Base-by-base conservation (phyloP, 2,888 invertebrate genomes). In the Notodonta dromedarius region DNA sequence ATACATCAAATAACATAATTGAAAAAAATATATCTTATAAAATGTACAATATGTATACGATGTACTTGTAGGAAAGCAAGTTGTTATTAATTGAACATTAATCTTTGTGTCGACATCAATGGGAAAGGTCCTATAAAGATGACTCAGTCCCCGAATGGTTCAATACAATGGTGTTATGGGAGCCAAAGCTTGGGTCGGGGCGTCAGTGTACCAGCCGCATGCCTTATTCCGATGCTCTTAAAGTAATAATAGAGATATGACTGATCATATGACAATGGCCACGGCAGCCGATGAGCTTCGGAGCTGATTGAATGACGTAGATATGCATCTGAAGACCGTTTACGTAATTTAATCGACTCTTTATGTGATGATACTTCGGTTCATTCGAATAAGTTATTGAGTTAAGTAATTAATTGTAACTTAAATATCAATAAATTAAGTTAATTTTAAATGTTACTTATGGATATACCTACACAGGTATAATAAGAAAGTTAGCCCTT, bases 151-250 rank as follows among this genome's bases (percentile, higher is more conserved):
- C 65, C 71, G 68, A 73, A 76, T 74, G 78, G 74, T 52, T 60
- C 66, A 65, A 66, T 67, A 78, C 77, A 77, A 79, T 74, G 62
- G 67, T 76, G 71, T 73, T 75, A 75, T 79, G 65, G 63, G 57
- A 62, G 69, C 68, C 71, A 40, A 8, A 57, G 61, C 56, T 64
- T 59, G 63, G 64, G 59, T 63, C 57, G 66, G 56, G 63, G 60
- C 48, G 58, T 14, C 50, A n/a, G 16, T 56, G 35, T 16, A 65
- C 59, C 58, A 59, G 35, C 44, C 58, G 60, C 57, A 70, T 62
- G 59, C 66, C 70, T 73, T 71, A 70, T 70, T 62, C 60, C 13
- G 7, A 14, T 5, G 44, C 56, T 44, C 44, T 56, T 44, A 56
- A 42, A 24, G 40, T 56, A 56, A 44, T 56, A 56, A 56, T 56